phyloP scores from a whole-genome alignment of 2,888 invertebrate genomes.

The Rutpela maculata region DNA sequence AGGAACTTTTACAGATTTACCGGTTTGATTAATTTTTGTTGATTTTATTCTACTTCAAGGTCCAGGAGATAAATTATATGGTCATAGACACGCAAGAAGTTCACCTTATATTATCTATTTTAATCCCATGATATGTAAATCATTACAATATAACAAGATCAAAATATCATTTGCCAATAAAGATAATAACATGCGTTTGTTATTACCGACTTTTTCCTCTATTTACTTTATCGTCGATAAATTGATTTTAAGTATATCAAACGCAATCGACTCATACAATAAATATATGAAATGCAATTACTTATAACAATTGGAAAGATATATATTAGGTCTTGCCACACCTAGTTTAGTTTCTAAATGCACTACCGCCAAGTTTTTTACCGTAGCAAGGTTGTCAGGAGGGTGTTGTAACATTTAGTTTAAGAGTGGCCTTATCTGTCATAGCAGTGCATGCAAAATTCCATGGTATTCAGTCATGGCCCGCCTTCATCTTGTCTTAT shows the following conservation, averaged over 20 bases:
- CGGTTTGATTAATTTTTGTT: background rate
- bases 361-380: constrained; percentile 42
- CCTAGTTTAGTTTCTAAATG: constrained; percentile 38
- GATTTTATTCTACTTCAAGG: background rate
- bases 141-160: background rate
- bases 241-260: constrained; percentile 45
- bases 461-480: constrained; percentile 35
- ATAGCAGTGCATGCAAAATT: constrained; percentile 44
- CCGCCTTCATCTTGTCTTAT: constrained; percentile 38
- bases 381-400: constrained; percentile 38
- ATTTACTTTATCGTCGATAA: constrained; percentile 45
- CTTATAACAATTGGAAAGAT: constrained; percentile 42
- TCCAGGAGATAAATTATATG: background rate
- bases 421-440: constrained; percentile 45
- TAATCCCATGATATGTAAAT: background rate
- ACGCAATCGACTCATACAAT: constrained; percentile 32
- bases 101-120: constrained; percentile 16
- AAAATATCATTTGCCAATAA: constrained; percentile 9
- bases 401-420: constrained; percentile 45
- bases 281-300: constrained; percentile 42
- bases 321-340: constrained; percentile 44
- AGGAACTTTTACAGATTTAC: background rate
- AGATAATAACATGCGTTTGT: background rate
- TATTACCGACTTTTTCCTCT: constrained; percentile 16
- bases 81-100: constrained; percentile 13